Conservation (phyloP, 2,797 vertebrate genomes). For the Miichthys miiuy region DNA sequence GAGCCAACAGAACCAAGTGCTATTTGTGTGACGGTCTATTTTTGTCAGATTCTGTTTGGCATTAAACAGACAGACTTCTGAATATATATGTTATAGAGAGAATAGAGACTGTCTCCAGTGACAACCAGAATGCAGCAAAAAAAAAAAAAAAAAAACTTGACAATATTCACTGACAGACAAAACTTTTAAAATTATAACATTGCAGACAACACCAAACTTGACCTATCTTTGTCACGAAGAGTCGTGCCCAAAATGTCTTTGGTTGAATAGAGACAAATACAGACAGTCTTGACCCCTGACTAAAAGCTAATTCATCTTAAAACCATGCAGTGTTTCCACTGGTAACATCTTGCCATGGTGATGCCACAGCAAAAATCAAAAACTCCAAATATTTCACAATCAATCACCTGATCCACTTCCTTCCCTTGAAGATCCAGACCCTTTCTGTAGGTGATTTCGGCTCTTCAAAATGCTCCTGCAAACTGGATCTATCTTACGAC, state of each 20-base stretch:
- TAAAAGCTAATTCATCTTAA: too few species aligned
- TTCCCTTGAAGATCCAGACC: too few species aligned
- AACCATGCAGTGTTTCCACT: too few species aligned
- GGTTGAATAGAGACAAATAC: too few species aligned
- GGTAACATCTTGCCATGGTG: too few species aligned
- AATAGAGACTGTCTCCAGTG: background rate
- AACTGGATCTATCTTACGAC: background rate
- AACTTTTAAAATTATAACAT: background rate
- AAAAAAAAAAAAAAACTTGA: background rate
- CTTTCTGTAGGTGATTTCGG: too few species aligned
- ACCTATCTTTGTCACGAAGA: background rate
- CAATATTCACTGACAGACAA: background rate
- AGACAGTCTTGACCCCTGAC: too few species aligned
- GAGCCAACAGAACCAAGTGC: slow-evolving; percentile 1
- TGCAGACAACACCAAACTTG: background rate
- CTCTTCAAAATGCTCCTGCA: too few species aligned
- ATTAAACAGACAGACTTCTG: background rate
- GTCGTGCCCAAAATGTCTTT: too few species aligned
- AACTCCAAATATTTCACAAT: too few species aligned
- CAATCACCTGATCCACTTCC: too few species aligned
- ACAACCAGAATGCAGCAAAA: background rate
- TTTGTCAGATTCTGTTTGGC: slow-evolving; percentile 2
- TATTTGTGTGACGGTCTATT: background rate
- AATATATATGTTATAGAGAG: background rate
- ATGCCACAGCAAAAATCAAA: too few species aligned